These are phyloP conservation scores for Pyralis farinalis DNA, from an alignment of 2,888 invertebrate species.

Conservation along the genomic window DNA sequence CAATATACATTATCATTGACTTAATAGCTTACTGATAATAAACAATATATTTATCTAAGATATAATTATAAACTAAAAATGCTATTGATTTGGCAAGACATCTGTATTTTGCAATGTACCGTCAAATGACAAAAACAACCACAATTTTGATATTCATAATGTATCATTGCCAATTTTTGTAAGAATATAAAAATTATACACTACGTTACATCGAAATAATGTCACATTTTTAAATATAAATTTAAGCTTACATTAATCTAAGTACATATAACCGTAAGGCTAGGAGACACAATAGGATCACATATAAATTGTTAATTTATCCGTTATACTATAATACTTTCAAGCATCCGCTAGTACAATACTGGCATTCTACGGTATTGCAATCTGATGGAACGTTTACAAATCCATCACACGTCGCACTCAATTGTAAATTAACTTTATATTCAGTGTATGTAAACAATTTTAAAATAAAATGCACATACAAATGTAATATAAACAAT, in stretches of 20 bases:
- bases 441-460: no score
- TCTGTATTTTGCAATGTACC: no score
- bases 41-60: background rate
- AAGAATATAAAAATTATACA: background rate
- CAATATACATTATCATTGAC: constrained; percentile 13
- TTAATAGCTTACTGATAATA: constrained; percentile 1
- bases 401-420: background rate
- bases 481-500: no score
- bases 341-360: constrained; percentile 1
- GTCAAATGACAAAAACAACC: no score
- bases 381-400: constrained; percentile 11
- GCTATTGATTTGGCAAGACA: background rate
- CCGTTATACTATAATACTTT: constrained; percentile 5
- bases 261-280: constrained; percentile 17
- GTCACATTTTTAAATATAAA: constrained; percentile 6
- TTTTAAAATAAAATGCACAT: no score
- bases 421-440: no score
- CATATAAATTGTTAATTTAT: constrained; percentile 4
- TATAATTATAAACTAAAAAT: background rate
- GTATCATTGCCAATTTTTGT: background rate
- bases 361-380: constrained; percentile 6
- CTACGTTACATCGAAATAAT: constrained; percentile 1
- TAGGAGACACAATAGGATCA: constrained; percentile 51
- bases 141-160: background rate
- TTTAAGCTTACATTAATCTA: background rate